These are phyloP conservation scores for Myathropa florea DNA, from an alignment of 2,888 invertebrate species.

Conservation along the genomic window DNA sequence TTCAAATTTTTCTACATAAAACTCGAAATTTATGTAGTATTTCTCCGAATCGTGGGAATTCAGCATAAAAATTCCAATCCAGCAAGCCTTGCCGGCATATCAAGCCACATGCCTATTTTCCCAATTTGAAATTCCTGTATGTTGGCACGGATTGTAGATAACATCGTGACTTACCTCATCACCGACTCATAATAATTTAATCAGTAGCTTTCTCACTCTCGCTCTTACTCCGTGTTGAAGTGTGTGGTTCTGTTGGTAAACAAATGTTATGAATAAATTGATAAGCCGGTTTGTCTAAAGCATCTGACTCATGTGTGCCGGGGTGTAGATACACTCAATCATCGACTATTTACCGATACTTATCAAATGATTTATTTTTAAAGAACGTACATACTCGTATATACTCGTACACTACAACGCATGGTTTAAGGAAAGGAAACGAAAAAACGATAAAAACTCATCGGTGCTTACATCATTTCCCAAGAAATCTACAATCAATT, in stretches of 20 bases:
- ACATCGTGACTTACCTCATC: constrained; percentile 36
- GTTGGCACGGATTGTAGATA: constrained; percentile 7
- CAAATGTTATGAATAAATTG: constrained; percentile 50
- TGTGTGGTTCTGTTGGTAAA: constrained; percentile 35
- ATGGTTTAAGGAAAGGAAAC: background rate
- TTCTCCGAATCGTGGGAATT: background rate
- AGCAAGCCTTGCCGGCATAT: background rate
- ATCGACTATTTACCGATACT: background rate
- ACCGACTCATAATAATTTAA: constrained; percentile 15
- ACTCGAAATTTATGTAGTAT: background rate
- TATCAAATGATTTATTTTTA: background rate
- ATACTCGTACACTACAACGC: background rate
- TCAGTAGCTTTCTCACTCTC: background rate
- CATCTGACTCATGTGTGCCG: constrained; percentile 32
- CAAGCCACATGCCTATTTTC: background rate
- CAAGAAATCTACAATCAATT: constrained; percentile 27
- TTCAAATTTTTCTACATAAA: background rate
- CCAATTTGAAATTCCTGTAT: background rate
- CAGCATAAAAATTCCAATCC: background rate
- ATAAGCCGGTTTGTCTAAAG: constrained; percentile 49
- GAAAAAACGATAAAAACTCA: background rate
- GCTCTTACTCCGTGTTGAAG: background rate
- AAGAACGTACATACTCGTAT: background rate
- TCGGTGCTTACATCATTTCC: constrained; percentile 48
- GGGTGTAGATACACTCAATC: constrained; percentile 3